These are phyloP conservation scores for Laothoe populi DNA, from an alignment of 2,888 invertebrate species.

Conservation along the genomic window DNA sequence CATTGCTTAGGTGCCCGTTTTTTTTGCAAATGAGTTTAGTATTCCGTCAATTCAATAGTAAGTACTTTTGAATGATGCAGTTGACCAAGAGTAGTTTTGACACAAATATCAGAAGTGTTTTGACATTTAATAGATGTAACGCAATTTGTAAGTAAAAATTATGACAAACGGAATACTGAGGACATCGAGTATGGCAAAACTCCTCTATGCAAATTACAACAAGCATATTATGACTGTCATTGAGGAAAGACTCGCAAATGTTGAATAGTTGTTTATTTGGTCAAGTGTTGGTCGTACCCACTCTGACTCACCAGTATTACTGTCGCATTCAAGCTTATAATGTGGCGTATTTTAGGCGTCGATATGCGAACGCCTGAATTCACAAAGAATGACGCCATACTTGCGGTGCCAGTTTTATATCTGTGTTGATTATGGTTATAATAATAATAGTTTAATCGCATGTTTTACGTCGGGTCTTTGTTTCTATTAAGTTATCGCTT, in stretches of 20 bases:
- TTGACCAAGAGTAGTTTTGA: no score
- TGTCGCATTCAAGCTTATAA: slow-evolving; percentile 68
- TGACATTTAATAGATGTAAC: background rate
- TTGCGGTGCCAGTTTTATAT: slow-evolving; percentile 57
- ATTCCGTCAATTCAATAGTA: no score
- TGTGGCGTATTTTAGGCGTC: slow-evolving; percentile 72
- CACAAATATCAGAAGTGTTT: background rate
- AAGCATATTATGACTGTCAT: slow-evolving; percentile 45
- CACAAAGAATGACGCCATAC: slow-evolving; percentile 77
- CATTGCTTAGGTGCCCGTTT: no score
- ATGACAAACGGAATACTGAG: background rate
- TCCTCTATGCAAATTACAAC: slow-evolving; percentile 31
- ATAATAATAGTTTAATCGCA: background rate
- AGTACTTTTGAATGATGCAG: no score
- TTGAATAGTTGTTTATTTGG: slow-evolving; percentile 78
- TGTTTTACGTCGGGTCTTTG: background rate
- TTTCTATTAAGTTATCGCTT: no score
- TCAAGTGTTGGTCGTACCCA: slow-evolving; percentile 65
- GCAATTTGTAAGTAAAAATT: background rate
- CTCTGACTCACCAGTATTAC: slow-evolving; percentile 79
- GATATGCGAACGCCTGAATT: slow-evolving; percentile 71
- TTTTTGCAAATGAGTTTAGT: no score
- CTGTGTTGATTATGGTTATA: slow-evolving; percentile 35
- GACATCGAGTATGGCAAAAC: background rate
- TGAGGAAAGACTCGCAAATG: slow-evolving; percentile 64